phyloP scores from a whole-genome alignment of 2,888 invertebrate species.

The Tortricodes alternella region DNA sequence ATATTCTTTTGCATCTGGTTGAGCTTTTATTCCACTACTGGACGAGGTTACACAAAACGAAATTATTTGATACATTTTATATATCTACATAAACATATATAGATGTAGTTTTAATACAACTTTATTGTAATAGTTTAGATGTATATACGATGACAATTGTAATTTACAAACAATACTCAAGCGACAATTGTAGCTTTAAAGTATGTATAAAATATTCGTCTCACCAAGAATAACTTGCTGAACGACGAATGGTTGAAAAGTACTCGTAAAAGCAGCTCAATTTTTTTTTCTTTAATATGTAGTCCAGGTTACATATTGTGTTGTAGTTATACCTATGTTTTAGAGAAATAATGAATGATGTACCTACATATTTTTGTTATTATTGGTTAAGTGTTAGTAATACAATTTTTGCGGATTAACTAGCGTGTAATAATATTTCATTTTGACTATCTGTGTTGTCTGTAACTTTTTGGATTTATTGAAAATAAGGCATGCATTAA shows the following conservation, averaged over 20 bases:
- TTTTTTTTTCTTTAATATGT: no score
- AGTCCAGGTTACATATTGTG: no score
- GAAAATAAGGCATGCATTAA: no score
- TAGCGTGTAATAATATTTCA: no score
- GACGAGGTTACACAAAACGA: constrained; percentile 42
- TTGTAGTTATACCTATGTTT: no score
- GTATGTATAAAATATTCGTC: constrained; percentile 13
- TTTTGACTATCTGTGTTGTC: no score
- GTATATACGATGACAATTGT: constrained; percentile 35
- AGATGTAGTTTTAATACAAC: constrained; percentile 46
- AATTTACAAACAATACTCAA: constrained; percentile 42
- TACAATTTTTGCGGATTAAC: no score
- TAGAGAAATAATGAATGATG: no score
- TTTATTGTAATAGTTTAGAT: constrained; percentile 41
- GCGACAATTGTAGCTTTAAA: constrained; percentile 41
- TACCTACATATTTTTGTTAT: no score
- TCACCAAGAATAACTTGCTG: not conserved
- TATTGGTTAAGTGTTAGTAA: no score
- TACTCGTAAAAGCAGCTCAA: no score
- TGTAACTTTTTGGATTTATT: no score
- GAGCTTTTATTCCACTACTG: constrained; percentile 11
- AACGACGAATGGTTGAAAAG: not conserved
- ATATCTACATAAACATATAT: constrained; percentile 34
- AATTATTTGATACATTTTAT: constrained; percentile 43
- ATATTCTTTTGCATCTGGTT: constrained; percentile 24